Evolutionary conservation across 2,113 vertebrate genomes (phyloP).

Genomic region (Rhinolophus sinicus): DNA sequence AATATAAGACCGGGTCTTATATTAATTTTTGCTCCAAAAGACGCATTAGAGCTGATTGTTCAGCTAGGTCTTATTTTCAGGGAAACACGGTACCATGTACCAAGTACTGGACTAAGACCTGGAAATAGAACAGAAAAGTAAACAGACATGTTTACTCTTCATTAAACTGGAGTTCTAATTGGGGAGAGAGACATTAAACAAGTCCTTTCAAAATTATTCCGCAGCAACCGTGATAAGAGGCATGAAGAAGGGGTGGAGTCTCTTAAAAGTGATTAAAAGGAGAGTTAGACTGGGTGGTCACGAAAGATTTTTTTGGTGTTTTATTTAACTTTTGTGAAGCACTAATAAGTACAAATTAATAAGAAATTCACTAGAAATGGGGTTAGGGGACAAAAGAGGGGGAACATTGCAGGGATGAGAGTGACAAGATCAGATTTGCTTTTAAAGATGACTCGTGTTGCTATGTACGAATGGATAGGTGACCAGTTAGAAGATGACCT

Average conservation of each 20-base stretch:
- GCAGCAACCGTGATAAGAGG: not conserved
- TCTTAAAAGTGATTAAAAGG: not conserved
- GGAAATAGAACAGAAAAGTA: not conserved
- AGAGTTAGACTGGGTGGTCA: not conserved
- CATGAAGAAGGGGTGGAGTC: not conserved
- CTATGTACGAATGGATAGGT: not conserved
- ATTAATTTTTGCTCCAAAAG: no score
- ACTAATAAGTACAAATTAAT: not conserved
- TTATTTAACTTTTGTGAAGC: not conserved
- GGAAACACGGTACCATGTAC: not conserved
- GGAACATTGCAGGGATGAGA: not conserved
- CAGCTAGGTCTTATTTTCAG: no score
- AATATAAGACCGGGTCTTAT: no score
- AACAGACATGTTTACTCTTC: not conserved
- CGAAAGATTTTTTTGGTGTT: not conserved
- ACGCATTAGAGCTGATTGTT: no score
- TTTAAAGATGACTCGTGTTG: not conserved
- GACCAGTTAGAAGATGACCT: not conserved
- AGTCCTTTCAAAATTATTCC: conserved; percentile 33
- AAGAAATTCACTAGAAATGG: not conserved
- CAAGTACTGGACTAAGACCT: not conserved
- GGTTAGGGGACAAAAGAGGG: not conserved
- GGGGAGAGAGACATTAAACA: not conserved
- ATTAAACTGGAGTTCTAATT: not conserved
- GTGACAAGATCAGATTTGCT: not conserved